These are phyloP conservation scores for Xiphophorus birchmanni DNA, from an alignment of 2,797 vertebrate species.

Conservation along the genomic window DNA sequence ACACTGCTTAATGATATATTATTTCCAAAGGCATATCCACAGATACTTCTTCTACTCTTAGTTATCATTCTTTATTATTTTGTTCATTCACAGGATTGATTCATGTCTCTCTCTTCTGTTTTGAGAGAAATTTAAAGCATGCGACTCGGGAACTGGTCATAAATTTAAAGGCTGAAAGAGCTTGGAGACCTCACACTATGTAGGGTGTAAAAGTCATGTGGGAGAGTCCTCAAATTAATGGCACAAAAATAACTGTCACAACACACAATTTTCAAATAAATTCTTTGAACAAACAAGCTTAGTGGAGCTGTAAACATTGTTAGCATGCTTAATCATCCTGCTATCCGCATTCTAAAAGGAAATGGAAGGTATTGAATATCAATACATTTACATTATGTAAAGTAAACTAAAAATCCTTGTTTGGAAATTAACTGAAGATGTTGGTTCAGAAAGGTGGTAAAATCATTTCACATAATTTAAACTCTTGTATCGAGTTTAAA, in stretches of 20 bases:
- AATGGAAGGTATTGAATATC: not conserved
- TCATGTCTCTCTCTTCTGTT: conserved; percentile 61
- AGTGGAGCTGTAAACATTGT: not conserved
- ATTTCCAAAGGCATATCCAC: not conserved
- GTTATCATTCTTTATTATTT: conserved; percentile 45
- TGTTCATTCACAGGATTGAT: conserved; percentile 58
- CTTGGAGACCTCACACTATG: conserved; percentile 73
- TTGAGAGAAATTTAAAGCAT: conserved; percentile 75
- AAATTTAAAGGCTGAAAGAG: conserved; percentile 68
- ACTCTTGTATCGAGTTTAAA: not conserved
- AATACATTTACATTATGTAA: not conserved
- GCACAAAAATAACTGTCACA: not conserved
- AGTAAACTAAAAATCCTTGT: not conserved
- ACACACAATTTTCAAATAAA: not conserved
- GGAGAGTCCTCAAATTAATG: not conserved
- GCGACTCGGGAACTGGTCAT: conserved; percentile 64
- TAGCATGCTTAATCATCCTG: not conserved
- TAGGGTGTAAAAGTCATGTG: conserved; percentile 38
- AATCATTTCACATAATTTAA: too few relatives aligned
- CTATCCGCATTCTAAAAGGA: not conserved
- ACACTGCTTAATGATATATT: not conserved
- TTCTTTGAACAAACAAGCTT: not conserved
- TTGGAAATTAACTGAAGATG: not conserved
- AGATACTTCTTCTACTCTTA: not conserved
- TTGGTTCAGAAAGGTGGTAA: not conserved